Percentiles rank a stretch among this genome's conserved stretches.
Evolutionary conservation across 2,888 invertebrate genomes (phyloP).

Genomic region (Aspidiotus destructor): DNA sequence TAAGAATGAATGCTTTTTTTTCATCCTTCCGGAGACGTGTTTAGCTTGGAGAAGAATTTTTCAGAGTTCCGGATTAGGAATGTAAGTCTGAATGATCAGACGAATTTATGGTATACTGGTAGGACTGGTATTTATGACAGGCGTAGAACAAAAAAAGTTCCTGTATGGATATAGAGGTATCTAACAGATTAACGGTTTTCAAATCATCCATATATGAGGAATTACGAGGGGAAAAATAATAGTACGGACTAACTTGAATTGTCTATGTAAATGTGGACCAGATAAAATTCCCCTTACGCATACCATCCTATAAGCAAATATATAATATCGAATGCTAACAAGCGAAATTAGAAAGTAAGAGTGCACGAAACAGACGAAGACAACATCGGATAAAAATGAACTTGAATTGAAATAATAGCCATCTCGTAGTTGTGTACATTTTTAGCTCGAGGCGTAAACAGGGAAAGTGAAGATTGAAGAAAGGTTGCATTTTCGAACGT

Average conservation of each 20-base stretch:
- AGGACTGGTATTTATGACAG: no score
- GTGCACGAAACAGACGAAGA: constrained; percentile 23
- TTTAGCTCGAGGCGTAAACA: constrained; percentile 28
- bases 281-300: constrained; percentile 11
- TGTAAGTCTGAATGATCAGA: no score
- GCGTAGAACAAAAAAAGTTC: no score
- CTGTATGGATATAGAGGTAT: no score
- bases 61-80: no score
- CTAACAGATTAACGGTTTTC: no score
- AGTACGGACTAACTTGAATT: no score
- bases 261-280: constrained; percentile 22
- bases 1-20: no score
- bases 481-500: constrained; percentile 15
- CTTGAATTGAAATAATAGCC: constrained; percentile 31
- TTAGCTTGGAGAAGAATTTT: no score
- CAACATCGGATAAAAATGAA: constrained; percentile 28
- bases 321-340: constrained; percentile 31
- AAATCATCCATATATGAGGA: background rate
- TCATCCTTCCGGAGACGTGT: no score
- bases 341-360: constrained; percentile 32
- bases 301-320: constrained; percentile 4
- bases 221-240: constrained; percentile 12
- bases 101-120: no score
- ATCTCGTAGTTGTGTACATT: constrained; percentile 22
- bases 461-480: constrained; percentile 30